A percentile compares a stretch with the other conserved stretches of the same genome.
phyloP scores from a whole-genome alignment of 2,888 invertebrate genomes.

The Diaphora mendica region DNA sequence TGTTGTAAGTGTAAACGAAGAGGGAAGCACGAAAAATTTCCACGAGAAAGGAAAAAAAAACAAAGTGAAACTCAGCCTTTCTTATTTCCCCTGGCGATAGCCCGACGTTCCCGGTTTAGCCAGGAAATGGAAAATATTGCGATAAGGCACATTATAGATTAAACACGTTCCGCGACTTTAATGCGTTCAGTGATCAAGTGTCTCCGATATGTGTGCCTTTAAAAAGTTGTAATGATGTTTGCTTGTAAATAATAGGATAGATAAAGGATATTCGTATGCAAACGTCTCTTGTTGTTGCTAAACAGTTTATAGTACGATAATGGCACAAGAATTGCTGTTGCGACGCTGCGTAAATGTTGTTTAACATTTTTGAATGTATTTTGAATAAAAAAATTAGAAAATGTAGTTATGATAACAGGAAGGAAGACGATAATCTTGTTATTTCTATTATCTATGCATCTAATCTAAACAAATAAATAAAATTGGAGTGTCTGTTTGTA shows the following conservation, averaged over 20 bases:
- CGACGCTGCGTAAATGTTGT: conserved; percentile 8
- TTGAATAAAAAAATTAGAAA: neutral
- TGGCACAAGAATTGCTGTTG: conserved; percentile 26
- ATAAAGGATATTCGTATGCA: conserved; percentile 67
- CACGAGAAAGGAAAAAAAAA: conserved; percentile 71
- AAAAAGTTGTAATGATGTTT: conserved; percentile 72
- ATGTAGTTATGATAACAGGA: neutral
- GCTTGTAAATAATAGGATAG: conserved; percentile 68
- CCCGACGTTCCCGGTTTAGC: conserved; percentile 76
- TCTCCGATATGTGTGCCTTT: conserved; percentile 65
- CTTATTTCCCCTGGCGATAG: conserved; percentile 85
- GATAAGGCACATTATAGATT: conserved; percentile 87
- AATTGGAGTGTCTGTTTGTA: no score
- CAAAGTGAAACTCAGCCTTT: conserved; percentile 85
- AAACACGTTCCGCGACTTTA: conserved; percentile 79
- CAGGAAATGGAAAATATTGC: conserved; percentile 87
- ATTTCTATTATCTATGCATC: no score
- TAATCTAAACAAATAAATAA: no score
- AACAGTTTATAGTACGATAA: conserved; percentile 33
- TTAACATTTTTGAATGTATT: neutral
- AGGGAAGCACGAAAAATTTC: conserved; percentile 80
- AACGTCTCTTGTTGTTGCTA: conserved; percentile 59
- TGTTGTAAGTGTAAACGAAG: conserved; percentile 85
- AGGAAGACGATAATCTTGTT: no score
- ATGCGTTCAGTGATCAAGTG: conserved; percentile 78